Conservation (phyloP, 2,113 vertebrate genomes). For the Callipepla squamata region DNA sequence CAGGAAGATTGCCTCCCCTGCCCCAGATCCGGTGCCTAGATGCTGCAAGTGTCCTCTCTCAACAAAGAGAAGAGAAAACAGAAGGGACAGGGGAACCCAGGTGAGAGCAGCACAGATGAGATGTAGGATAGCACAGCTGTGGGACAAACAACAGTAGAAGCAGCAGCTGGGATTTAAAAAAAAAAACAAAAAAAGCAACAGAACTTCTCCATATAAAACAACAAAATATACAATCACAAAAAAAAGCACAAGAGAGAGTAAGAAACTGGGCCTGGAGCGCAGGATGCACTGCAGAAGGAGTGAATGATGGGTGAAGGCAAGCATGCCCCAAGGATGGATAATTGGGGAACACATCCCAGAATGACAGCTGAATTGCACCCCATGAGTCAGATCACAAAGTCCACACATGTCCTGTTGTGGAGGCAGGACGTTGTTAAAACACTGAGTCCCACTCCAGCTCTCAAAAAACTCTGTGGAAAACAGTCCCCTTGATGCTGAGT, state of each 20-base stretch:
- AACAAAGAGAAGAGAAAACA: not conserved
- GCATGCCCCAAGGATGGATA: not conserved
- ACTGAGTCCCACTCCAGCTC: not conserved
- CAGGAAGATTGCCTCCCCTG: not conserved
- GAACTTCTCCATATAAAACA: not conserved
- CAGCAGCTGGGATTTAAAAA: not conserved
- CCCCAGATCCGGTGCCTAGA: not conserved
- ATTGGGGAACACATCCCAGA: not conserved
- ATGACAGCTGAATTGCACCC: not conserved
- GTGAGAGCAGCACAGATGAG: not conserved
- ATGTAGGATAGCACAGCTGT: not conserved
- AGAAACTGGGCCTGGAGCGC: not conserved
- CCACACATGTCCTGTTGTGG: not conserved
- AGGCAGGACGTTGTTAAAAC: not conserved
- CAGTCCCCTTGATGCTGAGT: not conserved
- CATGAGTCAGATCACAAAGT: not conserved
- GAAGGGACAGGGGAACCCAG: fast-evolving
- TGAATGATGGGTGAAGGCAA: not conserved
- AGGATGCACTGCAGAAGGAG: not conserved
- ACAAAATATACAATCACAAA: not conserved
- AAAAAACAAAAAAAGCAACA: not conserved
- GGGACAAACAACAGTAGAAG: not conserved
- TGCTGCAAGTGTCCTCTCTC: not conserved
- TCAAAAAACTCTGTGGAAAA: not conserved
- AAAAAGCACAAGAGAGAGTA: not conserved